A percentile compares a stretch with the other conserved stretches of the same genome.
phyloP scores from a whole-genome alignment of 2,797 vertebrate species.

The Hyperoplus immaculatus region DNA sequence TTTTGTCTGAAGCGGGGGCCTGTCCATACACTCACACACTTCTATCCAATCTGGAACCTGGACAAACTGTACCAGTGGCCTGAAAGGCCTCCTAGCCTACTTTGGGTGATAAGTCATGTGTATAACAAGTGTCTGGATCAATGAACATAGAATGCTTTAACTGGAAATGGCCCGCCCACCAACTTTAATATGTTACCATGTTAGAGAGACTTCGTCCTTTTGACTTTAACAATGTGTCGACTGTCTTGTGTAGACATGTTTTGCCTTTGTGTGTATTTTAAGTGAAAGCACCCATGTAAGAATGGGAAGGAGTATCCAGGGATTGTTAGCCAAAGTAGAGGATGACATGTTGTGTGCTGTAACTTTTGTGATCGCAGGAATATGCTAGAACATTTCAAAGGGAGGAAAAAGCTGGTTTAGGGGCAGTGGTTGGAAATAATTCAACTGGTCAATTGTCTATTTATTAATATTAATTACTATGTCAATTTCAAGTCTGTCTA shows the following conservation, averaged over 20 bases:
- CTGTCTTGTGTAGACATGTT: constrained; percentile 72
- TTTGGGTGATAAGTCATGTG: constrained; percentile 73
- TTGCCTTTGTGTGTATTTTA: constrained; percentile 82
- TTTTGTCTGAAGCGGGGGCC: constrained; percentile 85
- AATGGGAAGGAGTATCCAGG: constrained; percentile 82
- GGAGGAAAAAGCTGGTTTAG: constrained; percentile 75
- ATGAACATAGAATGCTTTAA: constrained; percentile 84
- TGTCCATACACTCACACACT: constrained; percentile 80
- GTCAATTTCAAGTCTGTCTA: constrained; percentile 86
- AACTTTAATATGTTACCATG: constrained; percentile 75
- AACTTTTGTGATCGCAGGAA: constrained; percentile 83
- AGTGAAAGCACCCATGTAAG: constrained; percentile 79
- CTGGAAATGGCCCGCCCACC: constrained; percentile 77
- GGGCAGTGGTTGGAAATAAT: constrained; percentile 80
- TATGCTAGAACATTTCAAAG: constrained; percentile 85
- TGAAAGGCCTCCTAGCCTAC: constrained; percentile 76
- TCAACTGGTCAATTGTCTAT: constrained; percentile 83
- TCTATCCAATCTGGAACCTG: constrained; percentile 73
- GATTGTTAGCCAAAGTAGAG: constrained; percentile 87
- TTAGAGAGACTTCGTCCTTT: constrained; percentile 77
- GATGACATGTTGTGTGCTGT: constrained; percentile 83
- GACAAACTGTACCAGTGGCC: constrained; percentile 77
- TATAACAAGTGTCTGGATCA: constrained; percentile 76
- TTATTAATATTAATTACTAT: constrained; percentile 83
- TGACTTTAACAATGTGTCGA: constrained; percentile 70